Evolutionary conservation across 2,113 vertebrate species (phyloP).

Genomic region (Suricata suricatta): DNA sequence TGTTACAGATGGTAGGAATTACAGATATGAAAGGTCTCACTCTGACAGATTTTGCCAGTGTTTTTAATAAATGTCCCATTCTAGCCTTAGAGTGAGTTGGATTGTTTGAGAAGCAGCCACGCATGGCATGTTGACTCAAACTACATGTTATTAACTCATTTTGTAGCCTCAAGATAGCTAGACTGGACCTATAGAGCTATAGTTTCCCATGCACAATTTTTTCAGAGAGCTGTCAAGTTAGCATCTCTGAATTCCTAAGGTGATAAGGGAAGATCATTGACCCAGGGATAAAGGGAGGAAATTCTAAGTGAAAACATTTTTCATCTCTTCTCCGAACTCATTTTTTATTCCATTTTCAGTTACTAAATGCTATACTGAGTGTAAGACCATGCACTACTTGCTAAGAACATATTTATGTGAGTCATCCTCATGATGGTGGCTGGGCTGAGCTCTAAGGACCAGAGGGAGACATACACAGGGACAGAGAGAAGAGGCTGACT

Average conservation of each 20-base stretch:
- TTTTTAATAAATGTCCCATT: slow-evolving; percentile 75
- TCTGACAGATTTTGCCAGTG: slow-evolving; percentile 69
- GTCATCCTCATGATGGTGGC: too few species aligned
- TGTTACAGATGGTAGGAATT: slow-evolving; percentile 76
- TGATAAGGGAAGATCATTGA: background rate
- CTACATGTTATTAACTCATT: slow-evolving; percentile 1
- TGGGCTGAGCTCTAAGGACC: background rate
- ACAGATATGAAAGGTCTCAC: slow-evolving; percentile 61
- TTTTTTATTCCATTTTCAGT: background rate
- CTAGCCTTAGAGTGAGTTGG: slow-evolving; percentile 35
- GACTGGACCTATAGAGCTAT: background rate
- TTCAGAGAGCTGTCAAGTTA: background rate
- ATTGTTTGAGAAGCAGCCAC: slow-evolving; percentile 32
- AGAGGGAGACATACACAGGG: fast-evolving
- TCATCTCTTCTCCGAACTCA: background rate
- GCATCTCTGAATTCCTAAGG: background rate
- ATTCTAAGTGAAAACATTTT: background rate
- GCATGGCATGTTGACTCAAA: background rate
- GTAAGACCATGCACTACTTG: background rate
- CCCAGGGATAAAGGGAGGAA: background rate
- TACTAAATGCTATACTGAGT: background rate
- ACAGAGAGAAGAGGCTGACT: background rate
- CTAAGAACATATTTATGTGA: background rate
- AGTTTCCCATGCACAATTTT: background rate
- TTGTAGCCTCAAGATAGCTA: background rate